Base-by-base conservation (phyloP, 2,113 vertebrate genomes). In the Elanoides forficatus region DNA sequence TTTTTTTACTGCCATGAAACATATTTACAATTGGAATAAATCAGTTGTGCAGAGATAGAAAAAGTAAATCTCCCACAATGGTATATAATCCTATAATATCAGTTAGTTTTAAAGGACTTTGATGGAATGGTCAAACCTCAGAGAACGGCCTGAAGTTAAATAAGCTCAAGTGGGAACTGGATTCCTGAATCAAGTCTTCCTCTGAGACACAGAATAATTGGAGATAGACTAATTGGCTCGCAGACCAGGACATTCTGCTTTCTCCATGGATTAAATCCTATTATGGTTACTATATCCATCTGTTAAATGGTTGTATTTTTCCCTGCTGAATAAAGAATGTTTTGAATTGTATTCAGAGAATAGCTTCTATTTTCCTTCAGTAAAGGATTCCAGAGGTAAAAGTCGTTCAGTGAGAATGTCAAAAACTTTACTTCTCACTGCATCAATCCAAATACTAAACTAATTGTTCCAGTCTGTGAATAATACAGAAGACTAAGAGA, bases 231-330 rank as follows among this genome's bases (percentile, higher is more conserved):
- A 93, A 94, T 67, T 94, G 90, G 68, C 43, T 78, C 0, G 0
- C 60, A 92, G 82, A 84, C 29, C 27, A 91, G 65, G 88, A 53
- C 52, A 71, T 71, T 67, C 30, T 84, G 50, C 63, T 81, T 92
- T 79, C 75, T 95, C 43, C 60, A 42, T 43, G 20, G 40, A 84
- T 52, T 81, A 96, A 92, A 86, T 87, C 72, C 56, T 91, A 52
- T 91, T 88, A 73, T 48, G 36, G 25, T 81, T 88, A 47, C 72
- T 75, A 38, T 58, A 91, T 65, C 43, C 76, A 81, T 92, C 60
- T 95, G 60, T 71, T 91, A 86, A 81, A 92, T 21, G 4, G 13
- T 73, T 96, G 34, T 43, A 59, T 40, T 86, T 95, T 96, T 91
- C 72, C 40, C 68, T 86, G 38, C 34, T 88, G 52, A 81, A 86